Evolutionary conservation across 37 sponge, comb jelly and placozoan genomes (phyloP).

Genomic region (Halichondria panicea): DNA sequence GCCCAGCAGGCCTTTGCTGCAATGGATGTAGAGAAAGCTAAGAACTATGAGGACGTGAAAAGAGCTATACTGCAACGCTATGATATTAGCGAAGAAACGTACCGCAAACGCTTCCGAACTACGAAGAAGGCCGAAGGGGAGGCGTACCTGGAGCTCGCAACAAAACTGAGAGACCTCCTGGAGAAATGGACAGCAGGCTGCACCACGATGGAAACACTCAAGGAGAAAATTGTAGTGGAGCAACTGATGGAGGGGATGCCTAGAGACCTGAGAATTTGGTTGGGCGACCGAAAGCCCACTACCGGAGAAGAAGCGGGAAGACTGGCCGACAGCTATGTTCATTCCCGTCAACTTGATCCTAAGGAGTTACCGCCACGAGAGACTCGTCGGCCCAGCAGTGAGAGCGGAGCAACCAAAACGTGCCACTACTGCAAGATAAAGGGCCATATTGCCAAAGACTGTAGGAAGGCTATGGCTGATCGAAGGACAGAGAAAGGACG

Average conservation of each 20-base stretch:
- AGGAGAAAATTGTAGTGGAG: background rate
- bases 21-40: background rate
- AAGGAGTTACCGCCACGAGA: too few relatives aligned
- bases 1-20: slow-evolving; percentile 35
- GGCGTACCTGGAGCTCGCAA: slow-evolving; percentile 18
- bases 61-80: slow-evolving; percentile 22
- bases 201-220: slow-evolving; percentile 7
- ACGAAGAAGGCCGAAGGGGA: slow-evolving; percentile 27
- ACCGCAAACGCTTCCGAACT: slow-evolving; percentile 24
- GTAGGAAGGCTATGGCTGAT: too few relatives aligned
- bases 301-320: slow-evolving; percentile 23
- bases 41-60: slow-evolving; percentile 9
- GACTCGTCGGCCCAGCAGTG: too few relatives aligned
- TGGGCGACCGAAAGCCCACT: slow-evolving; percentile 32
- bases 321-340: too few relatives aligned
- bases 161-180: slow-evolving; percentile 22
- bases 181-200: slow-evolving; percentile 28
- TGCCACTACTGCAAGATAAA: too few relatives aligned
- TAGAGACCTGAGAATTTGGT: slow-evolving; percentile 15
- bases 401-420: too few relatives aligned
- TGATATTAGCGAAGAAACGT: too few relatives aligned
- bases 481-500: too few relatives aligned
- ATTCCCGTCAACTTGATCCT: too few relatives aligned
- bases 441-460: too few relatives aligned
- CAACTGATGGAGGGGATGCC: slow-evolving; percentile 33